These are phyloP conservation scores for Danio rerio DNA, from an alignment of 2,113 vertebrate genomes.

Conservation along the genomic window DNA sequence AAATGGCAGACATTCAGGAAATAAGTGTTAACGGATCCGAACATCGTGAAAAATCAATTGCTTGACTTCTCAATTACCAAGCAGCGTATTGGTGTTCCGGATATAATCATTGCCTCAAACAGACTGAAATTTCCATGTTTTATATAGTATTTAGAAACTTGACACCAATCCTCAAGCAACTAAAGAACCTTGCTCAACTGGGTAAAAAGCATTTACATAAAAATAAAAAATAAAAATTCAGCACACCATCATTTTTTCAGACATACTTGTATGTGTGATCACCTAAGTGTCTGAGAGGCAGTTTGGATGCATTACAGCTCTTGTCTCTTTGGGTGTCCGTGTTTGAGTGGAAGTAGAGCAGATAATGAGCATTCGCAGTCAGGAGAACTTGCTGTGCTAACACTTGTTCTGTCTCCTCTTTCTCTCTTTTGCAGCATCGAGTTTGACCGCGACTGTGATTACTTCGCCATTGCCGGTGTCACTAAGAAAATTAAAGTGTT, in stretches of 20 bases:
- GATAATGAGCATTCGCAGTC: conserved; percentile 9
- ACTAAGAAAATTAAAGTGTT: conserved; percentile 99
- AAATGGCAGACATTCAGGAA: neutral
- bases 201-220: neutral
- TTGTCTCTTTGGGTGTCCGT: neutral
- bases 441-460: conserved; percentile 99
- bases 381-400: conserved; percentile 32
- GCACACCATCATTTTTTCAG: neutral
- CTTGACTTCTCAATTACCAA: neutral
- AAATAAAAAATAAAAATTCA: no score
- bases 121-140: neutral
- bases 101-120: neutral
- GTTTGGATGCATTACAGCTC: conserved; percentile 7
- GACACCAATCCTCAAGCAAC: neutral
- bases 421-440: conserved; percentile 84
- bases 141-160: neutral
- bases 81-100: neutral
- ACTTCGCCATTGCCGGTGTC: conserved; percentile 98
- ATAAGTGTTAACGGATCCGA: neutral
- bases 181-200: neutral
- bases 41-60: neutral
- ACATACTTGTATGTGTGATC: neutral
- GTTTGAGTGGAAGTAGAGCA: neutral
- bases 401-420: conserved; percentile 30
- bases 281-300: neutral